Evolutionary conservation across 2,888 invertebrate genomes (phyloP), one percentile per base, ranked within the genome.

Genomic region (Drosophila melanosoma): DNA sequence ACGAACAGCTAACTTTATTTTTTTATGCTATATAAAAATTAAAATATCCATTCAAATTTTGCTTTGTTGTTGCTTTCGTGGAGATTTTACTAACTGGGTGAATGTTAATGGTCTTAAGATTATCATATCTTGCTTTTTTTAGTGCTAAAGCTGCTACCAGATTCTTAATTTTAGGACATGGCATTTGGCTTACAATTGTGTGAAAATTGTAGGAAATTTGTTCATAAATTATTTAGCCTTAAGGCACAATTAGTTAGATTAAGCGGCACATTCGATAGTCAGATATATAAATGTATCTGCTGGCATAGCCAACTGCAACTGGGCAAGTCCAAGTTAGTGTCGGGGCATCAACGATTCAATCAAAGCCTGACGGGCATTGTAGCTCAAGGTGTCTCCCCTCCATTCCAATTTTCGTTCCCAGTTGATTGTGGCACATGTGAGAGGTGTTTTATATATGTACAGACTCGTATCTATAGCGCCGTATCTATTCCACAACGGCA

Each of bases 351-450:
- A 49, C 49, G 49, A 58, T 59, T 38, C 52, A 59, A 69, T 59
- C 53, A 59, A 45, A 57, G 63, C 49, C 48, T 59, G 68, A 45
- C 38, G 26, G 38, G 38, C 38, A 38, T 36, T 17, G 29, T 35
- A 15, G 48, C 59, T 59, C 38, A 49, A 67, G 69, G 63, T 49
- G 20, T 26, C 3, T 8, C 12, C 5, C 54, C 29, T 29, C 3
- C 20, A 8, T 40, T 45, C 53, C 12, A 26, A 29, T 57, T 59
- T 49, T 29, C 38, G 53, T 60, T 33, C 17, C n/a, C 63, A 32
- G 58, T 53, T 61, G 64, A 58, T 61, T 57, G 65, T 56, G 64
- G 42, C 78, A 74, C 62, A 78, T 71, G 69, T 78, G 70, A 70
- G 62, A 62, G 67, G 65, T 73, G 69, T 62, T 52, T 71, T 38